Evolutionary conservation across 2,113 vertebrate species (phyloP).

Genomic region (Ptychochromis oligacanthus): DNA sequence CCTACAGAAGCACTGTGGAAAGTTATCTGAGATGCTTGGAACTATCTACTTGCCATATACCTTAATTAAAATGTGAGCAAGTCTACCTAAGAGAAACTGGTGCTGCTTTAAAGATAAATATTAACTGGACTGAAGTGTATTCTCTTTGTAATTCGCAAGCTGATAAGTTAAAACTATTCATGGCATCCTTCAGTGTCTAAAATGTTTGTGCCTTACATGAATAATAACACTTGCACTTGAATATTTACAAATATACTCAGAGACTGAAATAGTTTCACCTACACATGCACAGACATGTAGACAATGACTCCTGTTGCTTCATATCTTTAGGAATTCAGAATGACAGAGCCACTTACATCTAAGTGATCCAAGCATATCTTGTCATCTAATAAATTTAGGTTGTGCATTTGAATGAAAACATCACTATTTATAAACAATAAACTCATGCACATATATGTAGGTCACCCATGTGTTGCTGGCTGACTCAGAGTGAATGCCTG

Average conservation of each 20-base stretch:
- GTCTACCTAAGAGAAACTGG: background rate
- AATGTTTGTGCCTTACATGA: background rate
- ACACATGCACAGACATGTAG: background rate
- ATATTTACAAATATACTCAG: slow-evolving; percentile 7
- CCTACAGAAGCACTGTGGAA: background rate
- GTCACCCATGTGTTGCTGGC: background rate
- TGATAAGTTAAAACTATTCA: background rate
- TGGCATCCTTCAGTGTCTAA: background rate
- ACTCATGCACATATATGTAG: background rate
- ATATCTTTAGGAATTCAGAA: background rate
- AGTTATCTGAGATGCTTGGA: background rate
- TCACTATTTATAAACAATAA: slow-evolving; percentile 16
- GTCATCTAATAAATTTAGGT: background rate
- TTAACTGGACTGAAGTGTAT: background rate
- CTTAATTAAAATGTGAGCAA: background rate
- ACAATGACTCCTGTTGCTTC: background rate
- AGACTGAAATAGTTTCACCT: background rate
- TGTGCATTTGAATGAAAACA: slow-evolving; percentile 23
- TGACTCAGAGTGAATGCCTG: slow-evolving; percentile 25
- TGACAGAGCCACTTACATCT: background rate
- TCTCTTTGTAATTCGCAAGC: background rate
- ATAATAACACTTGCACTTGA: background rate
- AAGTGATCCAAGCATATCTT: background rate
- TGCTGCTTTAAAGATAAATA: too few relatives aligned
- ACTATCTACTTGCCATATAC: background rate